Percentiles rank a stretch among this genome's conserved stretches.
These are phyloP conservation scores for Drosophila busckii DNA, from an alignment of 1,140 invertebrate genomes.

Conservation along the genomic window DNA sequence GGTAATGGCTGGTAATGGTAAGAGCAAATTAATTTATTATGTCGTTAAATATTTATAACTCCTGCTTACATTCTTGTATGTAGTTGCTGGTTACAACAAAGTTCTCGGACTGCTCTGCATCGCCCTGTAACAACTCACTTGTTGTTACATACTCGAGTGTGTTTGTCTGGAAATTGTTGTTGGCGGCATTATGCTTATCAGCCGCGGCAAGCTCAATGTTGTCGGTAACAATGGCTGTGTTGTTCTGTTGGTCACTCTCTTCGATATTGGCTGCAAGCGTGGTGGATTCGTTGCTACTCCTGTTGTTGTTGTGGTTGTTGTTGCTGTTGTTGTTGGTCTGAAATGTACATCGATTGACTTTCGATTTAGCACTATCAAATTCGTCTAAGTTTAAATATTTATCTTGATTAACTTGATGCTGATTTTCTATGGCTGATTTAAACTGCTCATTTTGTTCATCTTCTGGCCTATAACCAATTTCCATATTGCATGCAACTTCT, in stretches of 20 bases:
- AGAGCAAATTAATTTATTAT: not conserved
- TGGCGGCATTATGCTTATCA: constrained; percentile 40
- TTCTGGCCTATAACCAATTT: too few relatives aligned
- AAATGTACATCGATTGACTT: constrained; percentile 60
- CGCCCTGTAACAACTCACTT: constrained; percentile 1
- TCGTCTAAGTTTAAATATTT: constrained; percentile 34
- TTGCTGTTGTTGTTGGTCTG: constrained; percentile 58
- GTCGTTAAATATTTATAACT: not conserved
- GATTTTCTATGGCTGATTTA: constrained; percentile 44
- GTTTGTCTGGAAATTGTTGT: not conserved
- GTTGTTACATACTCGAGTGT: constrained; percentile 1
- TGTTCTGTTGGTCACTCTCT: constrained; percentile 8
- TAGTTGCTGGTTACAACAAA: constrained; percentile 93
- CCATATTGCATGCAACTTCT: too few relatives aligned
- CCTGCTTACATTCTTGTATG: constrained; percentile 85
- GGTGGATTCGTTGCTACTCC: constrained; percentile 24
- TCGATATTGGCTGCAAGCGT: constrained; percentile 42
- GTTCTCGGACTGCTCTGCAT: constrained; percentile 54
- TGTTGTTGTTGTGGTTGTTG: constrained; percentile 29
- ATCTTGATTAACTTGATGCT: constrained; percentile 34
- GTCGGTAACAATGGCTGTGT: constrained; percentile 25
- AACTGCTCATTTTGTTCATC: constrained; percentile 19
- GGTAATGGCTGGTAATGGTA: constrained; percentile 85
- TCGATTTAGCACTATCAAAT: constrained; percentile 53
- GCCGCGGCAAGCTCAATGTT: constrained; percentile 42